Evolutionary conservation across 2,888 invertebrate species (phyloP).

Genomic region (Nomada hirtipes): DNA sequence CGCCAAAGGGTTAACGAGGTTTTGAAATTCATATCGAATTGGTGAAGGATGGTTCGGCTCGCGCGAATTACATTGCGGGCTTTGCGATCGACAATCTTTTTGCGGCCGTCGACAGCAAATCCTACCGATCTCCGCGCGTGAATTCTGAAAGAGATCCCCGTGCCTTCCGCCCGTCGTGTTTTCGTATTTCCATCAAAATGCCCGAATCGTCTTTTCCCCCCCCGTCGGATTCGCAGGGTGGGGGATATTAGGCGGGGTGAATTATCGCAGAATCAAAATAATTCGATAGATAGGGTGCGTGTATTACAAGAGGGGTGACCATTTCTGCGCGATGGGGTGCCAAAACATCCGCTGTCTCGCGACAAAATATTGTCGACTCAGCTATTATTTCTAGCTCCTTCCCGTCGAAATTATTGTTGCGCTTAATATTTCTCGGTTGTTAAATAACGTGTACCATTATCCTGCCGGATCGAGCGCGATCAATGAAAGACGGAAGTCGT

Average conservation of each 20-base stretch:
- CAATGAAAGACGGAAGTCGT: neutral
- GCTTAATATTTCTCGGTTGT: neutral
- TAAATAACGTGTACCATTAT: neutral
- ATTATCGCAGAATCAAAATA: slow-evolving; percentile 84
- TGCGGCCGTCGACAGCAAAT: slow-evolving; percentile 37
- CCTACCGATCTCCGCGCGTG: slow-evolving; percentile 53
- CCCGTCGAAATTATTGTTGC: neutral
- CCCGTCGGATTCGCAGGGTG: slow-evolving; percentile 45
- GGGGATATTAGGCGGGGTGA: slow-evolving; percentile 78
- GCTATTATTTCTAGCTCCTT: slow-evolving; percentile 42
- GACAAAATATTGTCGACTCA: slow-evolving; percentile 65
- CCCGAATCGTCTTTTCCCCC: slow-evolving; percentile 59
- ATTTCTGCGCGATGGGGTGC: slow-evolving; percentile 73
- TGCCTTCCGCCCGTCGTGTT: slow-evolving; percentile 43
- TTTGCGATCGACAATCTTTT: neutral
- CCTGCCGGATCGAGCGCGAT: neutral
- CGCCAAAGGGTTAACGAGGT: neutral
- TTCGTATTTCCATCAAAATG: slow-evolving; percentile 74
- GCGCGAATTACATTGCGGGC: neutral
- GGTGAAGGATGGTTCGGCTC: neutral
- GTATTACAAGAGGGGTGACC: slow-evolving; percentile 75
- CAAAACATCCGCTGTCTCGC: slow-evolving; percentile 71
- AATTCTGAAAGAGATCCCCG: slow-evolving; percentile 43
- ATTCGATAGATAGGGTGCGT: slow-evolving; percentile 80
- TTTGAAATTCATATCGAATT: neutral